phyloP scores from a whole-genome alignment of 1,140 invertebrate species.

The Branchinecta lynchi region DNA sequence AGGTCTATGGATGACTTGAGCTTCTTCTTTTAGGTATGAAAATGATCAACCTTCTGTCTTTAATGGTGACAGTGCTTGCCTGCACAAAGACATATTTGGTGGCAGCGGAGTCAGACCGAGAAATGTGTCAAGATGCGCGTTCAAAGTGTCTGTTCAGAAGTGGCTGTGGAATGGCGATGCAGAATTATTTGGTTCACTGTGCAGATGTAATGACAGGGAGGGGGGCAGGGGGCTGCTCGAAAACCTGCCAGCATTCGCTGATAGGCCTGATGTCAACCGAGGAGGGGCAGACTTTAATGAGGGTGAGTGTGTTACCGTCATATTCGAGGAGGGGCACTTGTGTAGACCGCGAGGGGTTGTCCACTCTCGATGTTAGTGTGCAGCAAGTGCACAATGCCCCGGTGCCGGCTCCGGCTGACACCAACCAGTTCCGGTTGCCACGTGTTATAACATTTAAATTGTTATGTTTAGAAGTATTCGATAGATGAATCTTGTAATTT shows the following conservation, averaged over 20 bases:
- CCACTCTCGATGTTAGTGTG: too few relatives aligned
- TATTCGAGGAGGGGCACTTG: not conserved
- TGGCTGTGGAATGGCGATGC: conserved; percentile 53
- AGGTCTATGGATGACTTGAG: too few relatives aligned
- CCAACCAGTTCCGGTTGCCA: too few relatives aligned
- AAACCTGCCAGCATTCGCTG: conserved; percentile 51
- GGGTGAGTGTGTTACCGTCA: conserved; percentile 34
- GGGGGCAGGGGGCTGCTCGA: conserved; percentile 39
- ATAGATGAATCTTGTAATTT: too few relatives aligned
- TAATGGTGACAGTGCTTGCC: too few relatives aligned
- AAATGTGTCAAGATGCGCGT: conserved; percentile 46
- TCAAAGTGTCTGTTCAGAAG: conserved; percentile 50
- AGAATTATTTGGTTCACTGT: conserved; percentile 54
- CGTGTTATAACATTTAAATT: too few relatives aligned
- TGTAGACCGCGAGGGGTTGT: too few relatives aligned
- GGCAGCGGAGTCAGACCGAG: not conserved
- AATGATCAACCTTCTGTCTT: too few relatives aligned
- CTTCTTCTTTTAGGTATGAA: too few relatives aligned
- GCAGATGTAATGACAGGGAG: conserved; percentile 42
- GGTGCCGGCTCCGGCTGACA: too few relatives aligned
- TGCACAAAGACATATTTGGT: not conserved
- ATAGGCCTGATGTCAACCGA: conserved; percentile 59
- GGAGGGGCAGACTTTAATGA: conserved; percentile 54
- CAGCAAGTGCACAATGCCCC: too few relatives aligned
- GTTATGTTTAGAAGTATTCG: too few relatives aligned